Percentiles rank a stretch among this genome's conserved stretches.
Conservation (phyloP, 1,140 invertebrate genomes). For the Drosophila parvula region DNA sequence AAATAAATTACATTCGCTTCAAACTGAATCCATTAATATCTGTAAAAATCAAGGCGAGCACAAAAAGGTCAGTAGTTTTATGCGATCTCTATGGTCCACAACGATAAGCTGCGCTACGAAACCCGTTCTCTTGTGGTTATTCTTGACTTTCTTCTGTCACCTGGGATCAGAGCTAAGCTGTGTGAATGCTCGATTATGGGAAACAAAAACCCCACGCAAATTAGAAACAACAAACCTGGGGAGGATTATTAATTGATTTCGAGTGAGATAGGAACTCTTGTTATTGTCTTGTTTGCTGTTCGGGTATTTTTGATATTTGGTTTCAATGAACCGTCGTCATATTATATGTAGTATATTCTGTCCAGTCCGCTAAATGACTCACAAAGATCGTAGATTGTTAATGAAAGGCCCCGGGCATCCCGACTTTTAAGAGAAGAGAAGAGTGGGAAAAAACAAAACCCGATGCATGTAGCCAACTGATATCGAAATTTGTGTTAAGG, state of each 20-base stretch:
- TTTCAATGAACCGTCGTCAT: constrained; percentile 47
- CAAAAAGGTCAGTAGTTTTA: constrained; percentile 23
- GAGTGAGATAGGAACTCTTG: constrained; percentile 29
- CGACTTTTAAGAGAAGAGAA: constrained; percentile 3
- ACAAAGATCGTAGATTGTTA: constrained; percentile 37
- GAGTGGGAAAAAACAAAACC: constrained; percentile 32
- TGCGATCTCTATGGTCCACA: neutral
- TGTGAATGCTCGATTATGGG: constrained; percentile 71
- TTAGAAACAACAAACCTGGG: constrained; percentile 36
- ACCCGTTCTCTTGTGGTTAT: constrained; percentile 66
- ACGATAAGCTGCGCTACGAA: constrained; percentile 26
- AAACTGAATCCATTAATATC: constrained; percentile 24
- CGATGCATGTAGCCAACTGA: constrained; percentile 60
- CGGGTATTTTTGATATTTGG: constrained; percentile 28
- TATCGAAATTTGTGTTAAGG: constrained; percentile 78
- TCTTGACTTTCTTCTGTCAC: constrained; percentile 70
- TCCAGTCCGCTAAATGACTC: constrained; percentile 20
- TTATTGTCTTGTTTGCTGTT: constrained; percentile 25
- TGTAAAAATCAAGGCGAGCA: constrained; percentile 22
- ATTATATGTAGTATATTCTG: constrained; percentile 28
- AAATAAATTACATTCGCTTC: constrained; percentile 8
- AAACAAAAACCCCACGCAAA: constrained; percentile 67
- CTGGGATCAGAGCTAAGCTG: constrained; percentile 40
- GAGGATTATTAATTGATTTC: constrained; percentile 54
- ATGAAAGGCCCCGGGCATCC: constrained; percentile 37